Base-by-base conservation (phyloP, 1,140 invertebrate genomes). In the Geopemphigus sp. region DNA sequence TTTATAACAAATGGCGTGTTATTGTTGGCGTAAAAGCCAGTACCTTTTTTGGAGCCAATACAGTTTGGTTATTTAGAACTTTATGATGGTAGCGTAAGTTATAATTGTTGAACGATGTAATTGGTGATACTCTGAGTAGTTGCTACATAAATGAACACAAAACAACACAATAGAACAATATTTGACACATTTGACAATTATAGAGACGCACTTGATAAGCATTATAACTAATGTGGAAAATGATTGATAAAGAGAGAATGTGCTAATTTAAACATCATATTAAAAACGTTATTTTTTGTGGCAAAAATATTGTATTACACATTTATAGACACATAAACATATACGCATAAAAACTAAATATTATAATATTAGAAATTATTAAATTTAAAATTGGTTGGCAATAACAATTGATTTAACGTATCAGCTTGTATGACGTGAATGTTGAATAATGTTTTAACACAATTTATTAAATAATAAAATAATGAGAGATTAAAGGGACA, bases 121-220 rank as follows among this genome's bases (percentile, higher is more conserved):
- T 22, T 61, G 39, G 45, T 63, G 57, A 57, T 63, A 78, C 74
- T 61, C 56, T 57, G 39, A 78, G 74, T 22, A 78, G 57, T 78
- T 78, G 74, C 74, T 78, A 63, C 54, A 78, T n/a, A 78, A 61
- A 78, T 47, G 3, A 47, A 78, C 56, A 78, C 45, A 61, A 78
- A 76, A 78, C 39, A 61, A 47, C 57, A 78, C 32, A 78, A 59
- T 76, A 76, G 72, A 76, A 78, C 14, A 61, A 50, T 61, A 78
- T 59, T 63, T 57, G n/a, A 76, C 24, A 74, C 22, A 47, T 45
- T 47, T 56, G 53, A 74, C 6, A 5, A 56, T 5, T 24, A 17
- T 70, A 50, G 17, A 50, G 22, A 50, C 8, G n/a, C 45, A 53
- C 11, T 53, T 22, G 32, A 66, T 45, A 66, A 47, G 19, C 11